Evolutionary conservation across 2,797 vertebrate species (phyloP), one percentile per base, ranked within the genome.

Genomic region (Numenius phaeopus): DNA sequence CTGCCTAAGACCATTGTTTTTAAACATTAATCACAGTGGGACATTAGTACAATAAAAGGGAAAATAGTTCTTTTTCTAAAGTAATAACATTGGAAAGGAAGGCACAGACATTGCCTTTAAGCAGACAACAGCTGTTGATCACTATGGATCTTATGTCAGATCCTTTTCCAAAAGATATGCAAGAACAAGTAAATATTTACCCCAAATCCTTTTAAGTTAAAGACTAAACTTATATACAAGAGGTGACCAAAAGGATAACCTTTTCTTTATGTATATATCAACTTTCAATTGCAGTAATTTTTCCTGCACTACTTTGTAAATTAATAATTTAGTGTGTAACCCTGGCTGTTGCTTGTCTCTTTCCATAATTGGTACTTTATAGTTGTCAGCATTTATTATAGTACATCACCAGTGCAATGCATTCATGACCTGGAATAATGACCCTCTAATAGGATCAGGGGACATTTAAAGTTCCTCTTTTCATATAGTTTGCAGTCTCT

Each of bases 401-500:
- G 59, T 78, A 64, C 71, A 86, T 85, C 82, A 94, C 57, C 77
- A 82, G 50, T 55, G 82, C 87, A 96, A 92, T 85, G 69, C 87
- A 95, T 90, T 95, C 89, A 58, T 93, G 87, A 87, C 90, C 90
- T 87, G 86, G 80, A 96, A 92, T 97, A 97, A 97, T 87, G 94
- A 92, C 84, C 83, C 54, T 91, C 78, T 97, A 97, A 96, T 95
- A 96, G 93, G 87, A 97, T 91, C 96, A 97, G 29, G 97, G 87
- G 93, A 97, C 94, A 58, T 87, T 96, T 98, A 93, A 96, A 97
- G 89, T 96, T 97, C 78, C 89, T 98, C 86, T 96, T 94, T 94
- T 97, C 97, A 97, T 96, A 95, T 89, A 95, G 89, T 97, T 98
- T 97, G 94, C 84, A 89, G 95, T 97, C 98, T 98, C 97, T 96